phyloP scores from a whole-genome alignment of 2,797 vertebrate species.

The Tinamus major region DNA sequence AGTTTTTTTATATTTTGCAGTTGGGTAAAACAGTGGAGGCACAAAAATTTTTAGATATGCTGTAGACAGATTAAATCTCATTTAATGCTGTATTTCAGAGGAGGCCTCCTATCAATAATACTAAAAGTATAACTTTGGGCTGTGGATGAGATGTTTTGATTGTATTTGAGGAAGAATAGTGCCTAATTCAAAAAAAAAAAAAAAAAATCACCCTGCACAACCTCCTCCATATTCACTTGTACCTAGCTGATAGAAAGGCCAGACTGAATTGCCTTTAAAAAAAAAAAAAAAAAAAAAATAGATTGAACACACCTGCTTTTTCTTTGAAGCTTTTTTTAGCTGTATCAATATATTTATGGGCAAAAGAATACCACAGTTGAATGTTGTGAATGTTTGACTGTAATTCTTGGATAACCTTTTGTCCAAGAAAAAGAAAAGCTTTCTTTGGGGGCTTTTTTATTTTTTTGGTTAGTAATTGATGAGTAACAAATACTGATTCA shows the following conservation, averaged over 20 bases:
- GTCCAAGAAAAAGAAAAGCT: not conserved
- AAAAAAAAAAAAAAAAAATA: too few species aligned
- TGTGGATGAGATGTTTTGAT: not conserved
- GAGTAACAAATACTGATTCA: not conserved
- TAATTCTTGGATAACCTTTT: not conserved
- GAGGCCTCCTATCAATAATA: not conserved
- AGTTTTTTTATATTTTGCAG: not conserved
- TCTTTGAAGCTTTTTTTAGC: not conserved
- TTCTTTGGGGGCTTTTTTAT: not conserved
- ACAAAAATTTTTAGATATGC: not conserved
- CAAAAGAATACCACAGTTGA: not conserved
- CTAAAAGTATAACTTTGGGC: not conserved
- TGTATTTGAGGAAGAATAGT: not conserved
- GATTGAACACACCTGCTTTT: not conserved
- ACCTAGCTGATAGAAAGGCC: not conserved
- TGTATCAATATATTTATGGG: not conserved
- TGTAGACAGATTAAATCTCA: not conserved
- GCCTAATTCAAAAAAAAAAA: too few species aligned
- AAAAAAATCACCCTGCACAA: not conserved
- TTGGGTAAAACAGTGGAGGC: not conserved
- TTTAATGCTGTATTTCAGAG: not conserved
- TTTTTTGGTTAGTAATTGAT: not conserved
- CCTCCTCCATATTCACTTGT: not conserved
- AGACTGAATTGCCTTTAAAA: not conserved
- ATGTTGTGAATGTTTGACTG: rapidly evolving